Conservation (phyloP, 2,797 vertebrate species). For the Oceanodroma leucorhoa region DNA sequence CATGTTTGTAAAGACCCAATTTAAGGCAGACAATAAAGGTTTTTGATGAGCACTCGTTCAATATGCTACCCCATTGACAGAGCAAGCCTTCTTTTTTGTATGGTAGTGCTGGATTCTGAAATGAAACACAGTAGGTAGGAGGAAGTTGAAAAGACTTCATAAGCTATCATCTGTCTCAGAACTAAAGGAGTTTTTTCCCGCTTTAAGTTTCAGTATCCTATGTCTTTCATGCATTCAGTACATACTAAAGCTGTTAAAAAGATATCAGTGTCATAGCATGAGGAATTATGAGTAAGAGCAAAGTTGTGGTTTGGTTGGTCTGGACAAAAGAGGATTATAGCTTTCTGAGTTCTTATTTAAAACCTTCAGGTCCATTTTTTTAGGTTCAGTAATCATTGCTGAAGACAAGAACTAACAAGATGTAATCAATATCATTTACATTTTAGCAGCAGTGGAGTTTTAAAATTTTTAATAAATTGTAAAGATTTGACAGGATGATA, state of each 20-base stretch:
- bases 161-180: background rate
- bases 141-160: slow-evolving; percentile 14
- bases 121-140: background rate
- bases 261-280: background rate
- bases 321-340: background rate
- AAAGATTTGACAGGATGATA: background rate
- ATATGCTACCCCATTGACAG: background rate
- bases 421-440: background rate
- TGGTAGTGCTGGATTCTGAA: background rate
- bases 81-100: background rate
- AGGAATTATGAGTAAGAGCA: background rate
- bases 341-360: background rate
- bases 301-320: background rate
- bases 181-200: background rate
- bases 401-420: background rate
- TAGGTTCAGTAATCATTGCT: background rate
- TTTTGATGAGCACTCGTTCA: background rate
- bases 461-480: background rate
- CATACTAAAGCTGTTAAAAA: background rate
- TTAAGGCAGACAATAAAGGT: background rate
- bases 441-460: background rate
- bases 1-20: background rate
- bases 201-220: background rate
- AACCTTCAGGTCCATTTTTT: background rate
- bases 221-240: background rate